Evolutionary conservation across 2,797 vertebrate species (phyloP), one percentile per base, ranked within the genome.

Genomic region (Malurus splendens): DNA sequence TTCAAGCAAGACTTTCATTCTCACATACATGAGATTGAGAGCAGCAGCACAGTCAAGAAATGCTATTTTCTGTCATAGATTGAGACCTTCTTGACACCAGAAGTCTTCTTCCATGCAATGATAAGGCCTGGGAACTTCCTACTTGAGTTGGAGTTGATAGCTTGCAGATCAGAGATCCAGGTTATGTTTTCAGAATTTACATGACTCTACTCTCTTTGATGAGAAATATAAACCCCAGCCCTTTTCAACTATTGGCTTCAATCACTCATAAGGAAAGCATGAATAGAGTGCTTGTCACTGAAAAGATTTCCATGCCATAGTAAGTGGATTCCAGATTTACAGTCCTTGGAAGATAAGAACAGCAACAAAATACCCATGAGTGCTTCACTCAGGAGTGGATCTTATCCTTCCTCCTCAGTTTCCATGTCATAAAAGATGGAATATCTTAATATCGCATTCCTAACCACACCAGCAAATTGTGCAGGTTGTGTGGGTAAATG

Each of bases 141-240:
- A 7, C n/a, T 76, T 68, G 36, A 67, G 32, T 61, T 78, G 51
- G 32, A 81, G 54, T 20, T 86, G 48, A 66, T n/a, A 62, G 18
- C 70, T 73, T 70, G 47, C 56, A 88, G 78, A 60, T 12, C 64
- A 61, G 66, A 72, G 23, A 54, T 19, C 14, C 71, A 90, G 45
- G 75, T 61, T 48, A 23, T 61, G 41, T 82, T 93, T 95, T 93
- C 59, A 76, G 60, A 74, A 67, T 72, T 87, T 78, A 61, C 38
- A 65, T 2, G 6, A 25, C 45, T 93, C 54, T 90, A 12, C 71
- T 86, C 18, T 56, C n/a, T 81, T 89, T 73, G 45, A 48, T 22
- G 50, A 84, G 61, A 94, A 87, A 89, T 91, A 70, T 27, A 55
- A 89, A 82, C 32, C 24, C 27, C 38, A 88, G 20, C 23, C 22